Percentiles rank a stretch among this genome's conserved stretches.
phyloP scores from a whole-genome alignment of 2,113 vertebrate genomes.

The Hippocampus guttulatus region DNA sequence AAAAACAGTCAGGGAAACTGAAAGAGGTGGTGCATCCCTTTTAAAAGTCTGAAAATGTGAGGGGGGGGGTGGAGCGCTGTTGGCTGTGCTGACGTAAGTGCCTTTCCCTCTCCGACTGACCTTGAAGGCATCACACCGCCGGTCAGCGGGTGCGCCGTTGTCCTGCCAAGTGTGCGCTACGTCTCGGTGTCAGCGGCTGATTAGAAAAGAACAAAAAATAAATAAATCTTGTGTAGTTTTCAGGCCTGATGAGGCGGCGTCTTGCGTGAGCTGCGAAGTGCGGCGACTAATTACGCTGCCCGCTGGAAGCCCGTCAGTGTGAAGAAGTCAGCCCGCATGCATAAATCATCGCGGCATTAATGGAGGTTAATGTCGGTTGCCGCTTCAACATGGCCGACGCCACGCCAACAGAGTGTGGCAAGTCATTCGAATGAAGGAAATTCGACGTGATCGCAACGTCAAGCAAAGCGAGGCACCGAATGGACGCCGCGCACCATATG shows the following conservation, averaged over 20 bases:
- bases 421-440: conserved; percentile 19
- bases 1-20: too few relatives aligned
- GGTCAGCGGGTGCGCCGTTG: background rate
- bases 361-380: conserved; percentile 46
- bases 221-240: conserved; percentile 14
- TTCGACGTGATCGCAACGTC: too few relatives aligned
- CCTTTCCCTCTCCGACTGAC: background rate
- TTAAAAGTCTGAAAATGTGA: too few relatives aligned
- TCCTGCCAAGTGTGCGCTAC: conserved; percentile 19
- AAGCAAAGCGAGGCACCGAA: conserved; percentile 14
- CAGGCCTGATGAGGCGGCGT: conserved; percentile 41
- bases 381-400: conserved; percentile 11
- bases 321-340: conserved; percentile 17
- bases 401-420: background rate
- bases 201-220: conserved; percentile 35
- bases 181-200: conserved; percentile 19
- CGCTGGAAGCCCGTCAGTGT: conserved; percentile 27
- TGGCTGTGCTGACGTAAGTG: background rate
- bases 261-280: conserved; percentile 17
- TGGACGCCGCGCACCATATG: conserved; percentile 7
- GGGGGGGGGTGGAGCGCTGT: too few relatives aligned
- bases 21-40: too few relatives aligned
- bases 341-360: conserved; percentile 45
- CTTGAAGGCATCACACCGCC: background rate
- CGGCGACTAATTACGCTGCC: conserved; percentile 42